phyloP scores from a whole-genome alignment of 2,797 vertebrate genomes.

The Halcyon badia region DNA sequence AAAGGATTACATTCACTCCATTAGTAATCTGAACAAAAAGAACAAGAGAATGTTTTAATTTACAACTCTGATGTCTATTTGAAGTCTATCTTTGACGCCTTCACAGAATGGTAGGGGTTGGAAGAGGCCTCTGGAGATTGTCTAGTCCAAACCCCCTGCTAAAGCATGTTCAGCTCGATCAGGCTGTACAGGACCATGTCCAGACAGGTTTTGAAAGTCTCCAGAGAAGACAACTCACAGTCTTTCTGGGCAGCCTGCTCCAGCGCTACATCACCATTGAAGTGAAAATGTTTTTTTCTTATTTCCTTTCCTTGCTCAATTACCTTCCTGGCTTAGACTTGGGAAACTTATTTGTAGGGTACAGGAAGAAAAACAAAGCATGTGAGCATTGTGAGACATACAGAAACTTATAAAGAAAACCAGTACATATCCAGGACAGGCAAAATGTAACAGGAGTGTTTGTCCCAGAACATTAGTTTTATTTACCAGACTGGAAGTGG shows the following conservation, averaged over 20 bases:
- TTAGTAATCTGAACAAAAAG: not conserved
- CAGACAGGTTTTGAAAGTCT: not conserved
- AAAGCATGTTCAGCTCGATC: not conserved
- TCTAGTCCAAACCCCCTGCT: not conserved
- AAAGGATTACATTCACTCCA: not conserved
- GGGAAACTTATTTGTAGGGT: not conserved
- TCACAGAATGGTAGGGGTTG: not conserved
- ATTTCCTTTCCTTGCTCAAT: not conserved
- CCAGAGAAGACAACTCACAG: not conserved
- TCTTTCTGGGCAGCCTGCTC: not conserved
- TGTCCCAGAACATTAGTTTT: not conserved
- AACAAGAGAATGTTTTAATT: not conserved
- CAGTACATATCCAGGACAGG: accelerated
- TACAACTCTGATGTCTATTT: not conserved
- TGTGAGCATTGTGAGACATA: not conserved
- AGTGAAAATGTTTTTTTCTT: not conserved
- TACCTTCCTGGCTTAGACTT: not conserved
- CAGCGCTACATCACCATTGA: not conserved
- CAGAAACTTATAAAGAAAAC: not conserved
- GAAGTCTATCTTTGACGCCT: not conserved
- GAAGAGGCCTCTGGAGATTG: not conserved
- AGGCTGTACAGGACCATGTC: not conserved
- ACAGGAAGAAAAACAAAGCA: not conserved
- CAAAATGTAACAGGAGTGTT: not conserved
- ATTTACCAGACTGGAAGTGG: not conserved